Base-by-base conservation (phyloP, 2,113 vertebrate species). In the Pseudopodoces humilis region DNA sequence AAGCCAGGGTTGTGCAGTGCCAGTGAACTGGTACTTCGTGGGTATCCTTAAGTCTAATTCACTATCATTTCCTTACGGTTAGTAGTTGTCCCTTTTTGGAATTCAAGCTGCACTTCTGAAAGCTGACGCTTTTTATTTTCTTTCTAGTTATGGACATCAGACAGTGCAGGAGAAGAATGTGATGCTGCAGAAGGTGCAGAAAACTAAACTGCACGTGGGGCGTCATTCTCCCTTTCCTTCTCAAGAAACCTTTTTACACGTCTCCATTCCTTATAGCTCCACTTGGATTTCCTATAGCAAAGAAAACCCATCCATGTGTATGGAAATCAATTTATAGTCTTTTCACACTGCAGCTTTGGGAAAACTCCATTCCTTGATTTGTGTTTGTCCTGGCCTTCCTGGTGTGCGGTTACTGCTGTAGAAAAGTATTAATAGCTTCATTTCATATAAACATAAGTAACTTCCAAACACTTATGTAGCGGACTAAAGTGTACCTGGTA, bases 111-210 rank as follows among this genome's bases (percentile, higher is more conserved):
- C 4, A 1, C 50, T 75, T 87, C 43, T 80, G 55, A 69, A 65
- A 85, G 67, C 60, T 96, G 87, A 95, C 69, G 0, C 53, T 65
- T 76, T 24, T 93, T 94, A 50, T 96, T 82, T 78, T 90, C 79
- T 58, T 93, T 86, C 86, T 95, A 99, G 99, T 98, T 99, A 98
- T 99, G 99, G 99, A 99, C 99, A 97, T 99, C 98, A 64, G 99
- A 99, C 98, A 99, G 97, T 35, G 98, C 98, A 90, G 97, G 98
- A 80, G 99, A 99, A 88, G 99, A 99, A 92, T 98, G 97, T 46
- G 99, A 99, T 41, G 98, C 98, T 43, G 98, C 97, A 80, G 99
- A 99, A 94, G 98, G 93, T 74, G 98, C 97, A 69, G 98, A 99
- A 89, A 99, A 98, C 98, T 99, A 98, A 98, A 96, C 74, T 85